phyloP scores from a whole-genome alignment of 2,113 vertebrate species.

The Zapornia atra region DNA sequence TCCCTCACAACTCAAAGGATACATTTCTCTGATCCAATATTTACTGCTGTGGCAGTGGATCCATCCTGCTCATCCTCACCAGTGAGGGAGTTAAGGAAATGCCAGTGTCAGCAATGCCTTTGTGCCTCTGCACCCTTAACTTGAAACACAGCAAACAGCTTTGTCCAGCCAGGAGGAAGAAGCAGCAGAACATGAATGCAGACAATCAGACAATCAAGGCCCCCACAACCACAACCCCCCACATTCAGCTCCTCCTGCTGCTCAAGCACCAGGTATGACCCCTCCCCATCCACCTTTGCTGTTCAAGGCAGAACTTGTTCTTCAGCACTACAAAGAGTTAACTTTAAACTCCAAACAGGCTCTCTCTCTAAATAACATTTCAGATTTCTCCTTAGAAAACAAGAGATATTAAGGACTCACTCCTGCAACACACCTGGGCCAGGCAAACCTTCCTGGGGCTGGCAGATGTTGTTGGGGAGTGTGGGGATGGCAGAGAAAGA shows the following conservation, averaged over 20 bases:
- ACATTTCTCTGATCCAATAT: constrained; percentile 74
- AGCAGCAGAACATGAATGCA: neutral
- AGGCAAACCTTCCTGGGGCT: neutral
- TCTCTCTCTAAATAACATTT: neutral
- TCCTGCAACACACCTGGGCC: neutral
- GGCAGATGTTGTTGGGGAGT: accelerated
- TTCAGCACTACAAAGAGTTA: neutral
- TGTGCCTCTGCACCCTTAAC: neutral
- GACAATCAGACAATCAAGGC: neutral
- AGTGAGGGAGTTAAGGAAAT: constrained; percentile 76
- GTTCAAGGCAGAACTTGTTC: neutral
- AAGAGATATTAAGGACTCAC: neutral
- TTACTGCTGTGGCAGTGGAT: neutral
- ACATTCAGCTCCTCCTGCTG: neutral
- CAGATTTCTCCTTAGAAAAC: neutral
- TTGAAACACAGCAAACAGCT: neutral
- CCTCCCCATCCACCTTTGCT: neutral
- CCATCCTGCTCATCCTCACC: constrained; percentile 72
- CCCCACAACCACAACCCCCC: neutral
- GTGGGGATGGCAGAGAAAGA: neutral
- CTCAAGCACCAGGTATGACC: accelerated
- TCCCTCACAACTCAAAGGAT: constrained; percentile 71
- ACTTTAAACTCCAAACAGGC: neutral
- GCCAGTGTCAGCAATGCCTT: neutral
- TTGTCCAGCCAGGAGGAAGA: neutral